Conservation (phyloP, 2,797 vertebrate species). For the Enteromius unitaeniatus region DNA sequence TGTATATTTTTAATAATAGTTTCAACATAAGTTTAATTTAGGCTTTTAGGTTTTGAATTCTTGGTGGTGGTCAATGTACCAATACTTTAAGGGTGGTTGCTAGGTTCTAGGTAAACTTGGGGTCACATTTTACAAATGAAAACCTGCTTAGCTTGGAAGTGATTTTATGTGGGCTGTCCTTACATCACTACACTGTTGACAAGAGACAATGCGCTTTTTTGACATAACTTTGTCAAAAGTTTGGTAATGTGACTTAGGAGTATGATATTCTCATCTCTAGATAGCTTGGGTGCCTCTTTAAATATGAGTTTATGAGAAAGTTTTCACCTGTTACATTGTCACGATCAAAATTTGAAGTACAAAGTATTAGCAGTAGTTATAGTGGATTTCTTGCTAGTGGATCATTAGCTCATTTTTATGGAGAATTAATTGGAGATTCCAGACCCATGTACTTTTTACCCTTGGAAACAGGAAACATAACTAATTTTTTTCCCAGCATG, state of each 20-base stretch:
- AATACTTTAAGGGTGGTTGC: neutral
- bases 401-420: neutral
- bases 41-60: neutral
- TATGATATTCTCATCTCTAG: neutral
- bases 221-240: neutral
- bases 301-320: neutral
- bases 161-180: neutral
- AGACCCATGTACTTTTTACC: neutral
- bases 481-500: neutral
- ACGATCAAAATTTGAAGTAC: neutral
- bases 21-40: neutral
- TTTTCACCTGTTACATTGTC: neutral
- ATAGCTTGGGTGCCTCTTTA: neutral
- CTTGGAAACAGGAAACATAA: slow-evolving; percentile 13
- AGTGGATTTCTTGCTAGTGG: neutral
- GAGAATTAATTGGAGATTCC: neutral
- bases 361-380: neutral
- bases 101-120: neutral
- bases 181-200: neutral
- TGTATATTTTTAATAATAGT: neutral
- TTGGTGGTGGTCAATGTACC: neutral
- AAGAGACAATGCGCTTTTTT: neutral
- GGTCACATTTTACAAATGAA: neutral
- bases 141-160: neutral
- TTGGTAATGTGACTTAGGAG: neutral